Percentiles rank a stretch among this genome's conserved stretches.
Evolutionary conservation across 2,797 vertebrate genomes (phyloP).

Genomic region (Crypturellus tataupa): DNA sequence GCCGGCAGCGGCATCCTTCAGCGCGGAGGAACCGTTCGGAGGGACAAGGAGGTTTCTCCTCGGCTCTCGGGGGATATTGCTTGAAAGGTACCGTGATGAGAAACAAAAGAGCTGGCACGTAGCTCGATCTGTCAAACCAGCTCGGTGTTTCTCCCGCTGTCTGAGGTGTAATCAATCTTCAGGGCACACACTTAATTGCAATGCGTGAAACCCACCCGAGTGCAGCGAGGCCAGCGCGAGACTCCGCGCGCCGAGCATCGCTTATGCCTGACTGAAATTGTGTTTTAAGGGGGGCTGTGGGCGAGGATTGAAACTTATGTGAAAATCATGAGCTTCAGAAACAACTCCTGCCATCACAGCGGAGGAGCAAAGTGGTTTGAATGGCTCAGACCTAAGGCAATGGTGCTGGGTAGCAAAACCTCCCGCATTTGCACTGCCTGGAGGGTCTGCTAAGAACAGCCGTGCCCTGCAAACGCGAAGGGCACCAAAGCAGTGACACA

Average conservation of each 20-base stretch:
- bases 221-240: accelerated
- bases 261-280: neutral
- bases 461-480: accelerated
- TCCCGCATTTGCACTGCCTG: neutral
- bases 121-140: neutral
- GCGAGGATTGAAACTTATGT: neutral
- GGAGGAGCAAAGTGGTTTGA: neutral
- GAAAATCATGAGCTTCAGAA: neutral
- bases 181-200: neutral
- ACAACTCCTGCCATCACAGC: neutral
- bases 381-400: neutral
- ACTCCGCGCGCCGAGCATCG: accelerated
- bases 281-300: neutral
- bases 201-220: neutral
- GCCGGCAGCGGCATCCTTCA: neutral
- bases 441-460: neutral
- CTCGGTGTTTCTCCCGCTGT: neutral
- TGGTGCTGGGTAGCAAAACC: neutral
- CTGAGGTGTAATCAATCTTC: constrained; percentile 34
- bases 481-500: neutral
- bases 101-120: neutral
- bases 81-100: neutral
- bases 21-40: neutral
- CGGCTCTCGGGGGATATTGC: accelerated
- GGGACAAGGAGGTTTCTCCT: neutral